Evolutionary conservation across 1,140 invertebrate genomes (phyloP).

Genomic region (Anagrus nilaparvatae): DNA sequence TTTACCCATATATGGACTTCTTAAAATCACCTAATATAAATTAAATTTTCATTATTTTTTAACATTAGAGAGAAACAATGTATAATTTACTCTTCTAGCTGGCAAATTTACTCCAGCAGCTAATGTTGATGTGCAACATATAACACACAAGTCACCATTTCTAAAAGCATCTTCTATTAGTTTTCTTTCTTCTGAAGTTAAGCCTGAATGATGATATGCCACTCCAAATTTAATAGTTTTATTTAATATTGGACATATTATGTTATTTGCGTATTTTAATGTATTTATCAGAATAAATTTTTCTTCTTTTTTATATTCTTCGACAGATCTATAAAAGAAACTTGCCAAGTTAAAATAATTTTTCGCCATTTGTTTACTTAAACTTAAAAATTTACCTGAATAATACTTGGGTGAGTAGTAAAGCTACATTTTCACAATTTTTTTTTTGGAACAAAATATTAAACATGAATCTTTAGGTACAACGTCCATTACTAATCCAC

Average conservation of each 20-base stretch:
- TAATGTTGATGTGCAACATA: slow-evolving; percentile 92
- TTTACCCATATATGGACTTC: slow-evolving; percentile 71
- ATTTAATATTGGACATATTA: slow-evolving; percentile 63
- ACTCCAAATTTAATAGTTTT: slow-evolving; percentile 68
- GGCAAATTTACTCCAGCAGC: slow-evolving; percentile 96
- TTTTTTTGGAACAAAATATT: slow-evolving; percentile 86
- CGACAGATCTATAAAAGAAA: slow-evolving; percentile 37
- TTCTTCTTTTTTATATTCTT: slow-evolving; percentile 48
- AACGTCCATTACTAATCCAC: slow-evolving; percentile 74
- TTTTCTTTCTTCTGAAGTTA: slow-evolving; percentile 73
- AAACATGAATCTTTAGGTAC: slow-evolving; percentile 78
- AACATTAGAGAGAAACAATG: no score
- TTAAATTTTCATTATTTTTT: no score
- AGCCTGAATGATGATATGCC: slow-evolving; percentile 82
- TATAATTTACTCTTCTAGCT: slow-evolving; percentile 67
- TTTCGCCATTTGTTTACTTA: slow-evolving; percentile 16
- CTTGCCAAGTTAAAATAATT: slow-evolving; percentile 8
- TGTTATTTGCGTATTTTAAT: slow-evolving; percentile 51
- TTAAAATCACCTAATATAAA: slow-evolving; percentile 64
- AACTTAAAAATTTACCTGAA: slow-evolving; percentile 40
- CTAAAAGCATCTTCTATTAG: slow-evolving; percentile 82
- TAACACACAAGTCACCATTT: slow-evolving; percentile 65
- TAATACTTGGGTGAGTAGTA: slow-evolving; percentile 58
- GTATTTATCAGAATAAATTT: slow-evolving; percentile 51
- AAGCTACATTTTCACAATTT: slow-evolving; percentile 87